Conservation (phyloP, 2,113 vertebrate species). For the Lasiurus cinereus region DNA sequence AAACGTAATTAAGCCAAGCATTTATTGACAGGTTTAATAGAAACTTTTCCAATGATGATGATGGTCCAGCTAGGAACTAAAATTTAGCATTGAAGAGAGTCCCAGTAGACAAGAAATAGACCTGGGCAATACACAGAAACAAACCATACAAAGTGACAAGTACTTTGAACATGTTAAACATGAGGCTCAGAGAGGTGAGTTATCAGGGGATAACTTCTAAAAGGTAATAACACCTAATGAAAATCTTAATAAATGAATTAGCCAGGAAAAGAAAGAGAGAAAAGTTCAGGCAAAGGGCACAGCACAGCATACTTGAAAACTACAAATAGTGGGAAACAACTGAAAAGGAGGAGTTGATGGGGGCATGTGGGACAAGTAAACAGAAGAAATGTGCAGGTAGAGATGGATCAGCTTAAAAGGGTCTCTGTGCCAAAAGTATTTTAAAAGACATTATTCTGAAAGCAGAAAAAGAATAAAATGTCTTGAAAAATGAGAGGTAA, state of each 20-base stretch:
- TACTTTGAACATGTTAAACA: not conserved
- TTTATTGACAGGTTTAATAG: not conserved
- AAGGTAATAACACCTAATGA: not conserved
- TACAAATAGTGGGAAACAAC: not conserved
- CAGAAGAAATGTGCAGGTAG: not conserved
- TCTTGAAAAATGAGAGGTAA: not conserved
- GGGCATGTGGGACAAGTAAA: not conserved
- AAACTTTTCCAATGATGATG: not conserved
- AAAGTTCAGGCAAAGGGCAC: not conserved
- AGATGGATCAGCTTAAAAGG: not conserved
- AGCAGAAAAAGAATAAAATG: not conserved
- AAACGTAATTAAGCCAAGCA: not conserved
- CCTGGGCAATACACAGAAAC: not conserved
- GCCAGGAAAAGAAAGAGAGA: not conserved
- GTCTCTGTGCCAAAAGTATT: not conserved
- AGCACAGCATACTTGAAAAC: not conserved
- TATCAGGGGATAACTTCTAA: not conserved
- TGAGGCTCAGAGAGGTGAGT: not conserved
- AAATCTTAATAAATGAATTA: conserved; percentile 9
- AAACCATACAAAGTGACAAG: not conserved
- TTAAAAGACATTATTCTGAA: not conserved
- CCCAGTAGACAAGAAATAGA: not conserved
- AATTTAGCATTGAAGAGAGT: not conserved
- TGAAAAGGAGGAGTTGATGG: not conserved
- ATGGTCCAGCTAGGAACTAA: not conserved